Conservation (phyloP, 2,113 vertebrate species). For the Poecile atricapillus region DNA sequence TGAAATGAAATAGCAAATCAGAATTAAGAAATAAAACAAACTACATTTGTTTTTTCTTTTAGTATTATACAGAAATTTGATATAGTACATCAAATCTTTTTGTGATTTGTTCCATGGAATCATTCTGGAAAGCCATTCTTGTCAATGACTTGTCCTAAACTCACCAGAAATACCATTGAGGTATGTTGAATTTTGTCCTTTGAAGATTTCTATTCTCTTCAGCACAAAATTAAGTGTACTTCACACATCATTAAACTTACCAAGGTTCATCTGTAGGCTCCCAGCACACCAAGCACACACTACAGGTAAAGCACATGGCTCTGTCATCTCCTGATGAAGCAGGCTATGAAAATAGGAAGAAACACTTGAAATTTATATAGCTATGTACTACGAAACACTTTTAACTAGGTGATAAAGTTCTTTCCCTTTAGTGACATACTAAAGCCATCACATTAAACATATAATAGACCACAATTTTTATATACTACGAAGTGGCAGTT, state of each 20-base stretch:
- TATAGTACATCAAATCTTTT: neutral
- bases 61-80: neutral
- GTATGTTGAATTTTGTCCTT: neutral
- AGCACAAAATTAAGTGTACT: neutral
- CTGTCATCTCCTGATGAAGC: constrained; percentile 96
- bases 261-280: constrained; percentile 99
- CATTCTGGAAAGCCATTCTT: neutral
- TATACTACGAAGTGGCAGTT: neutral
- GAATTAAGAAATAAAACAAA: neutral
- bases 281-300: constrained; percentile 98
- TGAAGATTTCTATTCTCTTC: neutral
- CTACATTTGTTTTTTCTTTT: neutral
- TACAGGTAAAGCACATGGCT: constrained; percentile 99
- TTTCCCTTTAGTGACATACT: neutral
- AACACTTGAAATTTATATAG: neutral
- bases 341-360: constrained; percentile 74
- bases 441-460: neutral
- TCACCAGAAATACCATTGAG: neutral
- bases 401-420: neutral
- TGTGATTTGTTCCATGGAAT: neutral
- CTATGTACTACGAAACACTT: neutral
- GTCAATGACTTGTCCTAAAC: neutral
- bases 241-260: constrained; percentile 69
- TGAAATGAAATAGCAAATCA: neutral
- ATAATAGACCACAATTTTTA: neutral